A percentile compares a stretch with the other conserved stretches of the same genome.
These are phyloP conservation scores for Zosterops hypoxanthus DNA, from an alignment of 2,113 vertebrate genomes.

Conservation along the genomic window DNA sequence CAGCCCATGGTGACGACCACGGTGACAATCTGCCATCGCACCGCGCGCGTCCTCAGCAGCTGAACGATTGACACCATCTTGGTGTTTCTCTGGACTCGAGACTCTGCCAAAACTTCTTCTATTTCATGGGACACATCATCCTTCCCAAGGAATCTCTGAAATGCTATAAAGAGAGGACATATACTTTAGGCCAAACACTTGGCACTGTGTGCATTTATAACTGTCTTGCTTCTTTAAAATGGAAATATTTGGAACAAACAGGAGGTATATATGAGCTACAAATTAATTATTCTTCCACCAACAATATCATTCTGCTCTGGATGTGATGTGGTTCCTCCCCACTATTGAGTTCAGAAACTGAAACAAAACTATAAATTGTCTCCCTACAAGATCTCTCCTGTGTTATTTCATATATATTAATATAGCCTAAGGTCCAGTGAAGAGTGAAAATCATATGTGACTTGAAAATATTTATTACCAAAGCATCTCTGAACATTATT, in stretches of 20 bases:
- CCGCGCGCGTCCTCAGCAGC: constrained; percentile 74
- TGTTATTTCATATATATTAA: not conserved
- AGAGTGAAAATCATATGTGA: not conserved
- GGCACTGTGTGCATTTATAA: not conserved
- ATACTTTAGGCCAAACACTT: not conserved
- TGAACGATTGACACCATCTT: constrained; percentile 73
- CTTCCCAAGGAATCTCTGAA: constrained; percentile 88
- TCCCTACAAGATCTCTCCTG: not conserved
- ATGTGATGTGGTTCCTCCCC: not conserved
- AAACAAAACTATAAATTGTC: not conserved
- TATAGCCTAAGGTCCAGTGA: not conserved
- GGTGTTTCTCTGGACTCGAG: constrained; percentile 76
- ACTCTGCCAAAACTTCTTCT: constrained; percentile 85
- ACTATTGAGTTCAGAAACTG: not conserved
- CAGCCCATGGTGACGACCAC: constrained; percentile 87
- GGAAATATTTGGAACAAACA: not conserved
- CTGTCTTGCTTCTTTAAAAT: not conserved
- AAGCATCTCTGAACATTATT: not conserved
- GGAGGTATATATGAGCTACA: not conserved
- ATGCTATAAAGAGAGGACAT: constrained; percentile 73
- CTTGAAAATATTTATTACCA: not conserved
- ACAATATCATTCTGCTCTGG: not conserved
- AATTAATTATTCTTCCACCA: not conserved
- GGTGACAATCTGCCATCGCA: constrained; percentile 88
- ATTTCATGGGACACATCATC: constrained; percentile 84